Evolutionary conservation across 2,888 invertebrate genomes (phyloP).

Genomic region (Neoitamus cyanurus): DNA sequence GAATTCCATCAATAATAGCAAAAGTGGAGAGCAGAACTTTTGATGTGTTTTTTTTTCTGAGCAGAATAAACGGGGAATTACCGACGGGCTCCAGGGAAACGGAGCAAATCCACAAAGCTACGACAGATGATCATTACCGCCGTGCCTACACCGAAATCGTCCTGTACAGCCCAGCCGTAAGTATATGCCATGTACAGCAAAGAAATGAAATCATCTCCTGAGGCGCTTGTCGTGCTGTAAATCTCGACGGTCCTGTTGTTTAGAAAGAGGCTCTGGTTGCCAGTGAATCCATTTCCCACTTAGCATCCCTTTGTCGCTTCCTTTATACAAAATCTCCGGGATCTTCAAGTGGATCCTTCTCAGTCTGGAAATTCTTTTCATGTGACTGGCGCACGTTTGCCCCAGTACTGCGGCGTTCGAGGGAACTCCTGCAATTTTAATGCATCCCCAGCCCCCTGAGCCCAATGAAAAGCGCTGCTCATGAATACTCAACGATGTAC

Average conservation of each 20-base stretch:
- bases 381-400: background rate
- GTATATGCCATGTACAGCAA: background rate
- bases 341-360: background rate
- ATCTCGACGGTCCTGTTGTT: constrained; percentile 2
- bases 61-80: background rate
- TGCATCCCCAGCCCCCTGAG: background rate
- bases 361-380: background rate
- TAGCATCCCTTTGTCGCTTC: background rate
- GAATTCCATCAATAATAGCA: background rate
- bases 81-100: background rate
- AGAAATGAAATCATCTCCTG: constrained; percentile 12
- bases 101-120: background rate
- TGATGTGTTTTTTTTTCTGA: background rate
- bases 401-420: background rate
- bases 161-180: background rate
- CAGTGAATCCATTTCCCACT: background rate
- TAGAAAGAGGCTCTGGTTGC: background rate
- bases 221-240: constrained; percentile 4
- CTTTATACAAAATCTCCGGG: background rate
- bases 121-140: background rate
- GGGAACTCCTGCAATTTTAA: constrained; percentile 9
- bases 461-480: background rate
- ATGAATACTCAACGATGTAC: constrained; percentile 3
- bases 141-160: background rate
- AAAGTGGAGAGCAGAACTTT: background rate